Base-by-base conservation (phyloP, 2,888 invertebrate species). In the Chaetoderma sp. region DNA sequence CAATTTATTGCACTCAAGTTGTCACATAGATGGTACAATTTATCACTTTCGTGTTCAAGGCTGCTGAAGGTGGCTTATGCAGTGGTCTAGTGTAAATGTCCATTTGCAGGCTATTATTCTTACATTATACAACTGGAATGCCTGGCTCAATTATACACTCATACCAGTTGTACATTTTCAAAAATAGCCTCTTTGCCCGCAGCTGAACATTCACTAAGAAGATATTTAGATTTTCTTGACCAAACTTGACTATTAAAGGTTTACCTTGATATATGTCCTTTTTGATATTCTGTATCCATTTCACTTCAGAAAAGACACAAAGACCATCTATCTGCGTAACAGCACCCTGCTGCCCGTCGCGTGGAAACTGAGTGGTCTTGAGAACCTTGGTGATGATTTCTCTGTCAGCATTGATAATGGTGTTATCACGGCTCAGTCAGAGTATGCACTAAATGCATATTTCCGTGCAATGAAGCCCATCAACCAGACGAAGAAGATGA, bases 311-410 rank as follows among this genome's bases (percentile, higher is more conserved):
- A 86, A 86, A 70, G 87, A 87, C 73, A 85, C 85, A 27, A 86
- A 86, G 77, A 84, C 83, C 0, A 78, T 87, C 21, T 82, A 78
- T 71, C 74, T 87, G 63, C 77, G 83, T 25, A 87, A 87, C 80
- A 81, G 80, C 62, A 86, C 86, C 13, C 76, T 83, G 70, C 76
- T 87, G 32, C 86, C 87, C 1, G 86, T 87, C 2, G 80, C 78
- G 27, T 87, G 87, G 87, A 79, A 81, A 57, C 73, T 87, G 42
- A 83, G 77, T 49, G 86, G 86, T 8, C 70, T 86, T 32, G 87
- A 87, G 61, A 81, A 78, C 44, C 78, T 87, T 2, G 87, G 87
- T 10, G 86, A 87, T 67, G 87, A 87, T 63, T 87, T 87, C 73
- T 84, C 85, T 4, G 82, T 87, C 44, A 82, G 82, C 2, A 79